phyloP scores from a whole-genome alignment of 2,797 vertebrate species.

The Ataeniobius toweri region DNA sequence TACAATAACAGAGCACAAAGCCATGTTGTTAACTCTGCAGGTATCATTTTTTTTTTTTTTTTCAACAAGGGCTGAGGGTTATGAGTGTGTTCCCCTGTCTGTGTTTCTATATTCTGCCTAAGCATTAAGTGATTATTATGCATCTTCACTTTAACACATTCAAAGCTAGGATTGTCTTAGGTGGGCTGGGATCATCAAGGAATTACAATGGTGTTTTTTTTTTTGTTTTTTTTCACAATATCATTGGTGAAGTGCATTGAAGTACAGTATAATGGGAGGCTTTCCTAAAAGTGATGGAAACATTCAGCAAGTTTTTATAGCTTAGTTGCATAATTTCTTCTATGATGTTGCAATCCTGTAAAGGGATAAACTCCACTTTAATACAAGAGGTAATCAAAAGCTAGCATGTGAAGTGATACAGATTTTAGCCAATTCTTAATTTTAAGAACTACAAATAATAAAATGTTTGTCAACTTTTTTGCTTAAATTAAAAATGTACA shows the following conservation, averaged over 20 bases:
- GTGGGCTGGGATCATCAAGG: neutral
- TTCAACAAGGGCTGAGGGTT: neutral
- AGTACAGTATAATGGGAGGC: neutral
- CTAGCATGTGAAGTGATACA: neutral
- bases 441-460: neutral
- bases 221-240: neutral
- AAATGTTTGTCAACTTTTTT: neutral
- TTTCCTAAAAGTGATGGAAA: neutral
- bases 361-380: neutral
- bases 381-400: neutral
- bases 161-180: neutral
- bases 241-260: neutral
- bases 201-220: neutral
- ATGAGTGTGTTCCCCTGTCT: neutral
- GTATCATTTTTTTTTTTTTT: neutral
- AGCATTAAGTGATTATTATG: neutral
- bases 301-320: neutral
- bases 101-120: neutral
- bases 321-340: neutral
- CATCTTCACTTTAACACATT: neutral
- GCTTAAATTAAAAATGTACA: neutral
- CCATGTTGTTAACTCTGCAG: neutral
- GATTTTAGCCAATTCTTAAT: neutral
- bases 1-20: neutral
- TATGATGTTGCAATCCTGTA: neutral